A percentile compares a stretch with the other conserved stretches of the same genome.
These are phyloP conservation scores for Nomada ferruginata DNA, from an alignment of 2,888 invertebrate genomes.

Conservation along the genomic window DNA sequence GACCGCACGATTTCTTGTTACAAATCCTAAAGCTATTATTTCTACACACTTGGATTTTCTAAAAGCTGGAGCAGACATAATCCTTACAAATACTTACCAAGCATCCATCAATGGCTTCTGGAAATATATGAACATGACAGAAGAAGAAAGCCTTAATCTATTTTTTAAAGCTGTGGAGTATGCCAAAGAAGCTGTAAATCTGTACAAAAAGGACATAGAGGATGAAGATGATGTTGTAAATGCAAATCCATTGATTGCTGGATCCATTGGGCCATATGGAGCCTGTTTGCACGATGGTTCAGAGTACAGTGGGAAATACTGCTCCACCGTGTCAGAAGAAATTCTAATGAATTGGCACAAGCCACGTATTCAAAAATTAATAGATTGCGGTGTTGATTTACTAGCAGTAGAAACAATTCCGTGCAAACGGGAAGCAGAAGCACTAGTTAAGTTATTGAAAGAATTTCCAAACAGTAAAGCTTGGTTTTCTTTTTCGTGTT, in stretches of 20 bases:
- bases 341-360: conserved; percentile 93
- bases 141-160: conserved; percentile 87
- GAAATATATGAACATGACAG: conserved; percentile 89
- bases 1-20: conserved; percentile 93
- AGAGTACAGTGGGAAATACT: conserved; percentile 95
- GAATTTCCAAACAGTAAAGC: conserved; percentile 92
- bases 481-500: conserved; percentile 95
- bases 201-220: conserved; percentile 72
- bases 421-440: conserved; percentile 92
- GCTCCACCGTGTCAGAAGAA: conserved; percentile 87
- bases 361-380: conserved; percentile 91
- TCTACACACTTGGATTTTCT: conserved; percentile 93
- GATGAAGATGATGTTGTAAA: conserved; percentile 62
- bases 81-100: conserved; percentile 85
- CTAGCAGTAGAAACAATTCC: conserved; percentile 97
- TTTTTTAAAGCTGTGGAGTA: conserved; percentile 84
- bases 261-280: conserved; percentile 96
- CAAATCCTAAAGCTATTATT: conserved; percentile 91
- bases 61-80: conserved; percentile 93
- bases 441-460: conserved; percentile 91
- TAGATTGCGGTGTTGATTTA: conserved; percentile 93
- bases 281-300: conserved; percentile 96
- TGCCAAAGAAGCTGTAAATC: conserved; percentile 90
- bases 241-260: conserved; percentile 89
- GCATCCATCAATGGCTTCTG: conserved; percentile 86